Percentiles rank a stretch among this genome's conserved stretches.
phyloP scores from a whole-genome alignment of 2,888 invertebrate genomes.

The Griposia aprilina region DNA sequence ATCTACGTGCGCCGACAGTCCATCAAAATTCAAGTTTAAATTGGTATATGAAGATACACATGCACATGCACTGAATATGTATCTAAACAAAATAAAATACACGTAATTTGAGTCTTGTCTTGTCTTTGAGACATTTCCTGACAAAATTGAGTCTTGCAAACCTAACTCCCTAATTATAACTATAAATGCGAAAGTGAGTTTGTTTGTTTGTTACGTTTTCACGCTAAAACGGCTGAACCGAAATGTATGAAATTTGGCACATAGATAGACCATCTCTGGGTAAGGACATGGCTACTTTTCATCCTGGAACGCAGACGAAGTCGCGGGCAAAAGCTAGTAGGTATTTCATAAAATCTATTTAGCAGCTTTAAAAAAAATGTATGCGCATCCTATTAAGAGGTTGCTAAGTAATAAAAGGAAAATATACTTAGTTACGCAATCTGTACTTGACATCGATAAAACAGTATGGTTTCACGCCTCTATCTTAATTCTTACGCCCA shows the following conservation, averaged over 20 bases:
- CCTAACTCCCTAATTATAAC: too few relatives aligned
- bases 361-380: neutral
- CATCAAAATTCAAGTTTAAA: neutral
- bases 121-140: too few relatives aligned
- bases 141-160: neutral
- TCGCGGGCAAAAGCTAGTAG: too few relatives aligned
- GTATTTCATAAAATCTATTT: neutral
- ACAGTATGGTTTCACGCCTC: constrained; percentile 23
- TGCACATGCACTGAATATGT: neutral
- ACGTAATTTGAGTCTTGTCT: neutral
- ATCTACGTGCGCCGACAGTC: neutral
- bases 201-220: too few relatives aligned
- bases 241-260: too few relatives aligned
- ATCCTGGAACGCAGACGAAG: too few relatives aligned
- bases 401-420: constrained; percentile 5
- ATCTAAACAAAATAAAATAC: neutral
- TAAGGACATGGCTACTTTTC: too few relatives aligned
- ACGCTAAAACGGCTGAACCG: too few relatives aligned
- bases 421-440: neutral
- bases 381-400: neutral
- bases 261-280: too few relatives aligned
- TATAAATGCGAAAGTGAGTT: too few relatives aligned
- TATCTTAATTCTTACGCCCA: neutral
- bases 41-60: neutral
- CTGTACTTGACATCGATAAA: constrained; percentile 39